A percentile compares a stretch with the other conserved stretches of the same genome.
Conservation (phyloP, 2,888 invertebrate genomes). For the Apodemia zela region DNA sequence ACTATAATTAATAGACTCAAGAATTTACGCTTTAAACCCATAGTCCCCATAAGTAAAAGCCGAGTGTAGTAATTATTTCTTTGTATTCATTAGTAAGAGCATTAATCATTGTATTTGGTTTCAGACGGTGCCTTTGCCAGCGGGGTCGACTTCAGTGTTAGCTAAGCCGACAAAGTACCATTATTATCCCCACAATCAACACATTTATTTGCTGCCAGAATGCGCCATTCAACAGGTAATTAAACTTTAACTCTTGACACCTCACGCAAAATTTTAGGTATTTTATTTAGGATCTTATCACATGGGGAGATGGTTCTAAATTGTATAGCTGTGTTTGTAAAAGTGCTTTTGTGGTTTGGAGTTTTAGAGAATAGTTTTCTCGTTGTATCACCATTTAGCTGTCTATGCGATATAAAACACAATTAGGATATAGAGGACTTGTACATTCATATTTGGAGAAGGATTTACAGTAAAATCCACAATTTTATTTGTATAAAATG, state of each 20-base stretch:
- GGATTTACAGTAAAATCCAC: too few relatives aligned
- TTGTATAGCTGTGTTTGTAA: neutral
- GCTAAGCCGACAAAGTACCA: constrained; percentile 96
- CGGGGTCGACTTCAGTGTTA: constrained; percentile 84
- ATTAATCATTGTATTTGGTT: constrained; percentile 46
- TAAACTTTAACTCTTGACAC: constrained; percentile 26
- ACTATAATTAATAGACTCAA: constrained; percentile 52
- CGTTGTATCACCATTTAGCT: neutral
- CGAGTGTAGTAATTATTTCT: constrained; percentile 26
- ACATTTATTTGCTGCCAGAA: constrained; percentile 94
- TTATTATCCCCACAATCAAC: constrained; percentile 96
- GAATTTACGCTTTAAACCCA: constrained; percentile 47
- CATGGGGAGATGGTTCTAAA: neutral
- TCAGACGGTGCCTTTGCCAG: constrained; percentile 85
- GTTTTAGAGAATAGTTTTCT: neutral
- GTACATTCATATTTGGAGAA: neutral
- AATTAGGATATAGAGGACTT: neutral
- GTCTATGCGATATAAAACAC: neutral
- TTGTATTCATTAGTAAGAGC: constrained; percentile 18
- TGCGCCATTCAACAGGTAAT: constrained; percentile 94
- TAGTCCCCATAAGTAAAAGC: constrained; percentile 16
- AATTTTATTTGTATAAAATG: too few relatives aligned
- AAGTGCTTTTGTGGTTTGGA: neutral
- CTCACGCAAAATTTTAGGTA: neutral
- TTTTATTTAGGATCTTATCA: neutral